These are phyloP conservation scores for Tortricodes alternella DNA, from an alignment of 2,888 invertebrate species.

Conservation along the genomic window DNA sequence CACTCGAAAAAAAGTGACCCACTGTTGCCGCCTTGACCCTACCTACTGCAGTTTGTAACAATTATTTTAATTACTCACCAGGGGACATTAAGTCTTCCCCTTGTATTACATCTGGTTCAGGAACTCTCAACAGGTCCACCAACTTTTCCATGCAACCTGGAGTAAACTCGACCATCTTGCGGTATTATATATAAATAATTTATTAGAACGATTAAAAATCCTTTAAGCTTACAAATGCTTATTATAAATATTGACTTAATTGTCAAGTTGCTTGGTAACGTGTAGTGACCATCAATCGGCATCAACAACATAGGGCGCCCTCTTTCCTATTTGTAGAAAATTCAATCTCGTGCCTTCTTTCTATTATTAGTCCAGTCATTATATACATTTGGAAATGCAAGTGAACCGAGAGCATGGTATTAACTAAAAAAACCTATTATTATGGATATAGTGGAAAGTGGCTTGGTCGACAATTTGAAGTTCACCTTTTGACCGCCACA, in stretches of 20 bases:
- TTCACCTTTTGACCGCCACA: too few species aligned
- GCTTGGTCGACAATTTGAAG: too few species aligned
- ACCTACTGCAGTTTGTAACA: background rate
- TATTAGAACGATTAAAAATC: background rate
- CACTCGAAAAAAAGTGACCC: too few species aligned
- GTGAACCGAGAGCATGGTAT: too few species aligned
- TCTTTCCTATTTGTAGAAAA: background rate
- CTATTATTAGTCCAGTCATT: too few species aligned
- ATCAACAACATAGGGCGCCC: background rate
- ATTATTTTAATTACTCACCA: constrained; percentile 41
- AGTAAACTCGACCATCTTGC: constrained; percentile 58
- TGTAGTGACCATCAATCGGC: background rate
- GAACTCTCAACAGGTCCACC: constrained; percentile 58
- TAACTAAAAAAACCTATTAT: too few species aligned
- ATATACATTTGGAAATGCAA: too few species aligned
- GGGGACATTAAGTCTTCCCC: constrained; percentile 61
- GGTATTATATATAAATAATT: background rate
- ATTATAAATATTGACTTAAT: constrained; percentile 18
- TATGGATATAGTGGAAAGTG: too few species aligned
- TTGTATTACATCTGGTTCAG: constrained; percentile 72
- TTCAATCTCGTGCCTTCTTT: background rate
- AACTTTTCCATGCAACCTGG: constrained; percentile 59
- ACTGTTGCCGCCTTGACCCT: too few species aligned
- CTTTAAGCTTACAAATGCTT: too few species aligned
- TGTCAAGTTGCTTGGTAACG: constrained; percentile 7